A percentile compares a stretch with the other conserved stretches of the same genome.
Conservation (phyloP, 2,113 vertebrate species). For the Puntigrus tetrazona region DNA sequence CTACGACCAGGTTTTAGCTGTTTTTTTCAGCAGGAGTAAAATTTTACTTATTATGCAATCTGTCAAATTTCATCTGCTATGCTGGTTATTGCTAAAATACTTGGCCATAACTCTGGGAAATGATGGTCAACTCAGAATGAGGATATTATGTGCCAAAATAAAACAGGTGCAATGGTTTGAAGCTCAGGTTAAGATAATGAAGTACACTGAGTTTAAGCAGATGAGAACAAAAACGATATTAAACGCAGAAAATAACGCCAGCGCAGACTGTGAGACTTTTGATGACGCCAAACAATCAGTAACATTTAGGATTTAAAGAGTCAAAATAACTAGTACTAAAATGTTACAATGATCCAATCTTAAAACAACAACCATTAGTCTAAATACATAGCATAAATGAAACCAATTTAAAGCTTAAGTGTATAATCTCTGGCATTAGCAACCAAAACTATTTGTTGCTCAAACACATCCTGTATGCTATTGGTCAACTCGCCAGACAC, state of each 20-base stretch:
- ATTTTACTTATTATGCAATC: too few species aligned
- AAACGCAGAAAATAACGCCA: not conserved
- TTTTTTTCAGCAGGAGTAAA: too few species aligned
- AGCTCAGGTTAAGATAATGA: not conserved
- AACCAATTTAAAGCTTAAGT: not conserved
- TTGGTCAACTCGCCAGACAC: not conserved
- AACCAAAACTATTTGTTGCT: too few species aligned
- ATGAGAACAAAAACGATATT: not conserved
- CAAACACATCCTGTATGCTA: not conserved
- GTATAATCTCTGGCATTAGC: not conserved
- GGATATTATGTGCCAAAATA: slow-evolving; percentile 1
- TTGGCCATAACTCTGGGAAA: not conserved
- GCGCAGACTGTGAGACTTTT: not conserved
- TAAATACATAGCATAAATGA: not conserved
- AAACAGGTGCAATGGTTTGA: not conserved
- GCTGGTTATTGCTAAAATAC: not conserved
- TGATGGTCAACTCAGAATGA: not conserved
- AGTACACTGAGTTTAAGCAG: not conserved
- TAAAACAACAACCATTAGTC: not conserved
- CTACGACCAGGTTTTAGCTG: too few species aligned
- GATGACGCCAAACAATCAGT: not conserved
- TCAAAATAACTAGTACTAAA: not conserved
- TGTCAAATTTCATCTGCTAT: not conserved
- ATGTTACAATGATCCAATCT: not conserved
- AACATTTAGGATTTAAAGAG: not conserved